phyloP scores from a whole-genome alignment of 2,888 invertebrate genomes.

The Nomada ferruginata region DNA sequence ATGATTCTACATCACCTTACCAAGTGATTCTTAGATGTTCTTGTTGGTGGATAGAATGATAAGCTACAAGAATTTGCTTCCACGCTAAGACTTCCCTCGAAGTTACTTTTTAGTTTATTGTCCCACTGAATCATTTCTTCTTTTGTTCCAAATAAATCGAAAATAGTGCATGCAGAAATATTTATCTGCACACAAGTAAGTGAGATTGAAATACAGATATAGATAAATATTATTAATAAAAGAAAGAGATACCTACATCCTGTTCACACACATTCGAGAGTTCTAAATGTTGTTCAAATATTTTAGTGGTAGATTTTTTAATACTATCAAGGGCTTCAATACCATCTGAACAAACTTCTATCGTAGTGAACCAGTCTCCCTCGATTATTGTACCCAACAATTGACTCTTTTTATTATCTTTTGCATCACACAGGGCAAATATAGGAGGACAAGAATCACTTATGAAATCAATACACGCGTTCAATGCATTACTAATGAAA shows the following conservation, averaged over 20 bases:
- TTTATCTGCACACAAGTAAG: slow-evolving; percentile 54
- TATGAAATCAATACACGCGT: slow-evolving; percentile 62
- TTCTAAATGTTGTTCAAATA: slow-evolving; percentile 63
- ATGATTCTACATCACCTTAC: slow-evolving; percentile 48
- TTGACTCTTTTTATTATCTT: slow-evolving; percentile 62
- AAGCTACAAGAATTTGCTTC: slow-evolving; percentile 66
- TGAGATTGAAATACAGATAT: slow-evolving; percentile 7
- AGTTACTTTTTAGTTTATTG: slow-evolving; percentile 56
- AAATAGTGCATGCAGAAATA: slow-evolving; percentile 58
- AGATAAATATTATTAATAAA: neutral
- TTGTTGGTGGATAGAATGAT: slow-evolving; percentile 63
- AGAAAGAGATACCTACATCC: slow-evolving; percentile 42
- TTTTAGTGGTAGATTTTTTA: slow-evolving; percentile 25
- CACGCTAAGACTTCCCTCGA: slow-evolving; percentile 70
- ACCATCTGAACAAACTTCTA: slow-evolving; percentile 56
- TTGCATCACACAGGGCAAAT: slow-evolving; percentile 70
- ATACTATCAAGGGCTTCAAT: slow-evolving; percentile 30
- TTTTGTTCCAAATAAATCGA: slow-evolving; percentile 71
- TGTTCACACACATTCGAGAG: slow-evolving; percentile 36
- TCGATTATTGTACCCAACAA: slow-evolving; percentile 64
- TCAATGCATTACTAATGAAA: slow-evolving; percentile 65
- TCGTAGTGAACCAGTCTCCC: slow-evolving; percentile 66
- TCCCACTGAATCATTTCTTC: slow-evolving; percentile 64
- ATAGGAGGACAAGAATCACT: slow-evolving; percentile 57
- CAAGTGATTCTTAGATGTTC: slow-evolving; percentile 64